Evolutionary conservation across 2,797 vertebrate genomes (phyloP).

Genomic region (Loris lydekkerianus): DNA sequence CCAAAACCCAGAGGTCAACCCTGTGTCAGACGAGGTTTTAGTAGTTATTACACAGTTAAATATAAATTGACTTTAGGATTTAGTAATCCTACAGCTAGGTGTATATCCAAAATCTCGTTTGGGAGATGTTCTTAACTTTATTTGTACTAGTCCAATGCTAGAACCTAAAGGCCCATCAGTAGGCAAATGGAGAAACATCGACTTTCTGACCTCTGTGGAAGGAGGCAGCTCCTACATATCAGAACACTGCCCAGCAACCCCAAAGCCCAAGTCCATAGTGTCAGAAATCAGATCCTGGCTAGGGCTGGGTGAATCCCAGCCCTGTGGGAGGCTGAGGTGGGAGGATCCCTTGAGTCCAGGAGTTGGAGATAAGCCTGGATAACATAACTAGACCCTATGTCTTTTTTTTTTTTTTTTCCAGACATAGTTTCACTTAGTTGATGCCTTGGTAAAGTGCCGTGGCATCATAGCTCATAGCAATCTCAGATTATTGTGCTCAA

Average conservation of each 20-base stretch:
- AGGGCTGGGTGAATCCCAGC: background rate
- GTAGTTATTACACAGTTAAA: background rate
- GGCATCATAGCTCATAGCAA: too few relatives aligned
- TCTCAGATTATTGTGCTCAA: too few relatives aligned
- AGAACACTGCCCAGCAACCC: background rate
- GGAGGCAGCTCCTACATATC: too few relatives aligned
- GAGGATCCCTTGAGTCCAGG: background rate
- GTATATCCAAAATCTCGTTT: background rate
- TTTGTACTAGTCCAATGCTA: background rate
- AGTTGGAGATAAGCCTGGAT: background rate
- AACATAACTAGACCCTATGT: background rate
- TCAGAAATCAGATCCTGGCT: background rate
- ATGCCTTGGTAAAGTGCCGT: too few relatives aligned
- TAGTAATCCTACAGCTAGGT: background rate
- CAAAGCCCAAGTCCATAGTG: background rate
- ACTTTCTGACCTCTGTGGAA: background rate
- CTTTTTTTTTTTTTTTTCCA: too few relatives aligned
- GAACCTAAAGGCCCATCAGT: background rate
- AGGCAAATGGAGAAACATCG: background rate
- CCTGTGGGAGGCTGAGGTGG: background rate
- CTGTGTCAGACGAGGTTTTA: too few relatives aligned
- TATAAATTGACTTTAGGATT: background rate
- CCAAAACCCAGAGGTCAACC: too few relatives aligned
- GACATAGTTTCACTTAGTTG: too few relatives aligned
- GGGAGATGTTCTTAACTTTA: background rate